These are phyloP conservation scores for Acanthiza pusilla DNA, from an alignment of 2,797 vertebrate genomes.

Conservation along the genomic window DNA sequence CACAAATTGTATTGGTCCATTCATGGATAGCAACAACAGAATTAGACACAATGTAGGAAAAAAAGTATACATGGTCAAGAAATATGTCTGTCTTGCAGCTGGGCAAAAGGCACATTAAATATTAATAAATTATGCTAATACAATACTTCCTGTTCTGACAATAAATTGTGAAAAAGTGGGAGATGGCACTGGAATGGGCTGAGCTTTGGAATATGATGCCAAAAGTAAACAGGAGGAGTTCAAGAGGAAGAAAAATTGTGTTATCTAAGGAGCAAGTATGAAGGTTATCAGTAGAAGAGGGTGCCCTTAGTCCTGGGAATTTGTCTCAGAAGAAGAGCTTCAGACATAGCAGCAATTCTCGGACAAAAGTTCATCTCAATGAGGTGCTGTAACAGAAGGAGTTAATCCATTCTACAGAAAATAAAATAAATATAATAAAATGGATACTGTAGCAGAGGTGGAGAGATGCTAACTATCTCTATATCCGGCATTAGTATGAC, in stretches of 20 bases:
- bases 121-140: not conserved
- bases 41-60: not conserved
- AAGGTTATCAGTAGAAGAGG: not conserved
- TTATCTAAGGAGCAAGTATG: not conserved
- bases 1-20: not conserved
- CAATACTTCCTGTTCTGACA: not conserved
- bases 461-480: not conserved
- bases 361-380: rapidly evolving
- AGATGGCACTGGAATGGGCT: not conserved
- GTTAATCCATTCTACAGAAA: not conserved
- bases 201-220: not conserved
- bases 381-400: not conserved
- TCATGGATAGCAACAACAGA: not conserved
- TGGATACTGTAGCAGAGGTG: not conserved
- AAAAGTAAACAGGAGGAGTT: not conserved
- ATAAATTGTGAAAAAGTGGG: not conserved
- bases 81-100: not conserved
- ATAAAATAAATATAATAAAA: not conserved
- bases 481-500: not conserved
- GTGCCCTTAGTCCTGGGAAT: not conserved
- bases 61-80: not conserved
- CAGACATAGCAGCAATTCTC: not conserved
- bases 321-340: not conserved
- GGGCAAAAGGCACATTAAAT: not conserved
- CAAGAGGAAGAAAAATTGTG: not conserved